Conservation (phyloP, 2,113 vertebrate genomes). For the Gymnocephalus cernua region DNA sequence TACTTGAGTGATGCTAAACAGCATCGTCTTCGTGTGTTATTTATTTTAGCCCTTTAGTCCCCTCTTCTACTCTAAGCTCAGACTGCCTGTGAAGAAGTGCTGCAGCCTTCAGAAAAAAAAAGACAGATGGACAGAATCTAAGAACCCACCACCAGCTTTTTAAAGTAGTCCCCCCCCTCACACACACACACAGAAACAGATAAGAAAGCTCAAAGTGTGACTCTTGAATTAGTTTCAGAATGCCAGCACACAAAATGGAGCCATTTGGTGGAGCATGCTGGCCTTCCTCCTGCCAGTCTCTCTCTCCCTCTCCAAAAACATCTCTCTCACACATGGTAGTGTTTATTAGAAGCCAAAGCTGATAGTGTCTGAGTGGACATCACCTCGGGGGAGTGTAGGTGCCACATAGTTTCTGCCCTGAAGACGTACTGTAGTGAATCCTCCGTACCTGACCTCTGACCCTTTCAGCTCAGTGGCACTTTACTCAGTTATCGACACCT, state of each 20-base stretch:
- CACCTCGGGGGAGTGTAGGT: constrained; percentile 74
- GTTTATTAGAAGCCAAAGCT: constrained; percentile 70
- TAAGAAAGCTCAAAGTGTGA: constrained; percentile 75
- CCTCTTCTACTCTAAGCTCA: constrained; percentile 73
- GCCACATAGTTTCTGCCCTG: constrained; percentile 65
- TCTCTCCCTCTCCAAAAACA: constrained; percentile 39
- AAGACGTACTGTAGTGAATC: constrained; percentile 61
- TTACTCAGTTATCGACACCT: constrained; percentile 89
- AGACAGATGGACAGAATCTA: constrained; percentile 78
- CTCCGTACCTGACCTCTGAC: constrained; percentile 61
- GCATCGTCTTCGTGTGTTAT: constrained; percentile 65
- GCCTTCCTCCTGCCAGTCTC: constrained; percentile 55
- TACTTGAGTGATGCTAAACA: constrained; percentile 59
- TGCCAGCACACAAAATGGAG: constrained; percentile 75
- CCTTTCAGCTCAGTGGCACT: constrained; percentile 44
- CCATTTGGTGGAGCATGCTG: constrained; percentile 72
- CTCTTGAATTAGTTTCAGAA: constrained; percentile 73
- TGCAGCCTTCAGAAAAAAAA: constrained; percentile 57
- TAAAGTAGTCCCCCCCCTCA: constrained; percentile 51
- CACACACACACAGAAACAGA: constrained; percentile 63
- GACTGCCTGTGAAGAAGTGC: constrained; percentile 34
- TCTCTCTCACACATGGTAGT: constrained; percentile 48
- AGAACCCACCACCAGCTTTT: constrained; percentile 81
- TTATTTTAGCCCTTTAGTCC: constrained; percentile 87
- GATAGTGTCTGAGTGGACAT: constrained; percentile 68